Evolutionary conservation across 37 sponge, comb jelly and placozoan genomes (phyloP).

Genomic region (Agelas oroides): DNA sequence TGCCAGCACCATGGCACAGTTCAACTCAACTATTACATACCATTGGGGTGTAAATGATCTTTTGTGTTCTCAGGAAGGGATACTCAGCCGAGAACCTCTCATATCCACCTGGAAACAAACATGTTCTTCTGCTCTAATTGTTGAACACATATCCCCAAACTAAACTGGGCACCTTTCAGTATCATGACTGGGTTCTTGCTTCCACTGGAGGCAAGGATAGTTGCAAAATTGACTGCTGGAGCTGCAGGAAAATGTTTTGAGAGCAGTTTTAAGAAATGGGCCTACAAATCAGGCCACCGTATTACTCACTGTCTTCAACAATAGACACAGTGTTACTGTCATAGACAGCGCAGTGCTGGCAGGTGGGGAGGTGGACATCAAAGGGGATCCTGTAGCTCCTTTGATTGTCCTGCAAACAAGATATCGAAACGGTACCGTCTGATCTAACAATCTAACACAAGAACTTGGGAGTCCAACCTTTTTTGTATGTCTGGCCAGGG

Average conservation of each 20-base stretch:
- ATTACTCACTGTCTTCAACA: conserved; percentile 82
- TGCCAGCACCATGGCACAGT: too few species aligned
- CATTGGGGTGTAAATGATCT: conserved; percentile 81
- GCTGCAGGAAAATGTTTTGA: conserved; percentile 39
- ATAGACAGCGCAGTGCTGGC: conserved; percentile 84
- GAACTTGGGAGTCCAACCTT: conserved; percentile 20
- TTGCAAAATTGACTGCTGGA: conserved; percentile 82
- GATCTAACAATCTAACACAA: not conserved
- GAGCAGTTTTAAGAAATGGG: not conserved
- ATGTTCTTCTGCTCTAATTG: not conserved
- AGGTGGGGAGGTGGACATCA: conserved; percentile 77
- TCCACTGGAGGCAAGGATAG: conserved; percentile 68
- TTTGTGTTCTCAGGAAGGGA: conserved; percentile 92
- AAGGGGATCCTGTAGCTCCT: conserved; percentile 25
- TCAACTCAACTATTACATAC: too few species aligned
- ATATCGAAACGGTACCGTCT: not conserved
- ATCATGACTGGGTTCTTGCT: conserved; percentile 80
- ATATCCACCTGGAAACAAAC: conserved; percentile 79
- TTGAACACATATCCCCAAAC: not conserved
- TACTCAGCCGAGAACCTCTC: conserved; percentile 95
- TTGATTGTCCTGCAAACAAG: not conserved
- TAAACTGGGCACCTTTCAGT: conserved; percentile 70
- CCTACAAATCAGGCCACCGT: not conserved
- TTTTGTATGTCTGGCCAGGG: conserved; percentile 46
- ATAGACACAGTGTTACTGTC: conserved; percentile 86